phyloP scores from a whole-genome alignment of 2,888 invertebrate genomes.

The Meteorus colon region DNA sequence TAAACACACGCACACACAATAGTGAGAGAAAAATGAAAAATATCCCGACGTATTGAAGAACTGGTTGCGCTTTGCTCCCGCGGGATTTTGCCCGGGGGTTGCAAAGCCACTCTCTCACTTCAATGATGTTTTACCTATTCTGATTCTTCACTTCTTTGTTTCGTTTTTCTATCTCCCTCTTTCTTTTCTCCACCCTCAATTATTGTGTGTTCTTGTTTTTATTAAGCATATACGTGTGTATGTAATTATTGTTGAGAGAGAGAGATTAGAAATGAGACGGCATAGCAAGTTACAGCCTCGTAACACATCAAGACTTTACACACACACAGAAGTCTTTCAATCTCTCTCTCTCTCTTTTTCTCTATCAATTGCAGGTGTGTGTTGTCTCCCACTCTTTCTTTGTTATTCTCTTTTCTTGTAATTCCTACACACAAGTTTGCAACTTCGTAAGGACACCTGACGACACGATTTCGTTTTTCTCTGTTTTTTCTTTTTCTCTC shows the following conservation, averaged over 20 bases:
- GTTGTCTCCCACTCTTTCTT: not conserved
- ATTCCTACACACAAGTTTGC: slow-evolving; percentile 4
- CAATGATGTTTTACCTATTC: slow-evolving; percentile 19
- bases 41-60: not conserved
- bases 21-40: not conserved
- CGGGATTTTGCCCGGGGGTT: slow-evolving; percentile 39
- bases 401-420: not conserved
- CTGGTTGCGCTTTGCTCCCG: slow-evolving; percentile 36
- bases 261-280: slow-evolving; percentile 5
- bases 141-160: slow-evolving; percentile 8
- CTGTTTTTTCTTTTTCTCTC: slow-evolving; percentile 14
- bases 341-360: slow-evolving; percentile 3
- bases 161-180: not conserved
- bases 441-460: not conserved
- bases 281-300: slow-evolving; percentile 14
- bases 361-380: not conserved
- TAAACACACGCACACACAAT: not conserved
- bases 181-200: not conserved
- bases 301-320: slow-evolving; percentile 11
- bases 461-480: slow-evolving; percentile 8
- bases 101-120: slow-evolving; percentile 26
- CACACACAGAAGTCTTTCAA: not conserved
- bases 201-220: not conserved
- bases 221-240: not conserved
- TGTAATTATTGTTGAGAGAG: not conserved